Base-by-base conservation (phyloP, 1,140 invertebrate species). In the Telenomus remus region DNA sequence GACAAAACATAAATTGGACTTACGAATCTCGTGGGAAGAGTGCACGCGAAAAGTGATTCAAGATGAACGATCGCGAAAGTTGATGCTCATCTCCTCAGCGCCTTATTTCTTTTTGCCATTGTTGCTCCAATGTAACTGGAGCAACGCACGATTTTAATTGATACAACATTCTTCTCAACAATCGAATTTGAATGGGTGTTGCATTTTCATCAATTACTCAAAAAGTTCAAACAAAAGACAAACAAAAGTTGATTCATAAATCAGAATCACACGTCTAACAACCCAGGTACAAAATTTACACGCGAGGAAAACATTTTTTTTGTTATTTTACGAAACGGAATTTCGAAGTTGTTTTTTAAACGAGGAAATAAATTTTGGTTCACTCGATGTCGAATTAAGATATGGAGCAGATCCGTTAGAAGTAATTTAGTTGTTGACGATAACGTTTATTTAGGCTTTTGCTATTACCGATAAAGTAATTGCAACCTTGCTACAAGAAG, bases 51-150 rank as follows among this genome's bases (percentile, higher is more conserved):
- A 65, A 76, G 60, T 61, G 61, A 76, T 65, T 69, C 66, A 59
- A 66, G 60, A 70, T 70, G 73, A 76, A 69, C 73, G 73, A 70
- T 60, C 65, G 73, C 65, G 73, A 76, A 76, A 76, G 73, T 76
- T 76, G 19, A 27, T 27, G 60, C 54, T 50, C 60, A 65, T 69
- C 54, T 46, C 49, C 47, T 43, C 60, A 47, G 19, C 27, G 55
- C 59, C 65, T 64, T 70, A 37, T 56, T 60, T 55, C 48, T 35
- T 47, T 68, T 43, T 16, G 35, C 65, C 13, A 70, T 76, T 70
- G 65, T 76, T 76, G 55, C 35, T 13, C 55, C 44, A 12, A 35
- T 70, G 55, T 55, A 76, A 76, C 61, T 76, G n/a, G 73, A 70
- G 55, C 66, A 70, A 70, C 65, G 39, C 15, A 46, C 49, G 49